Evolutionary conservation across 2,113 vertebrate species (phyloP).

Genomic region (Morone chrysops): DNA sequence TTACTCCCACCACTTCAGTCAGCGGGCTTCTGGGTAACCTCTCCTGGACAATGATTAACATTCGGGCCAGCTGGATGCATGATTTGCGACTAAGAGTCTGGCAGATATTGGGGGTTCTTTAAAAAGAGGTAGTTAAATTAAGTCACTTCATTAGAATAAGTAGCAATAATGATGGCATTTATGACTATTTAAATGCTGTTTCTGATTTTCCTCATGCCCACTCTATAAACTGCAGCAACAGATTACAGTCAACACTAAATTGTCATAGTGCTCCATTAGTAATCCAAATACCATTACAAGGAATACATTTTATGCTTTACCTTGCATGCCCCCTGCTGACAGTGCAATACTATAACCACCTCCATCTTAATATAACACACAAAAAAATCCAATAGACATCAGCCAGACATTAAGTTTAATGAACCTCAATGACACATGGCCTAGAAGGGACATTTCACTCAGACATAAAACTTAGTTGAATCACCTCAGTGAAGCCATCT

Average conservation of each 20-base stretch:
- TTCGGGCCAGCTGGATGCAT: background rate
- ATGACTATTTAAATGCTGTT: conserved; percentile 1
- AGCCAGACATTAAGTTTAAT: conserved; percentile 61
- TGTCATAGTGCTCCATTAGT: conserved; percentile 16
- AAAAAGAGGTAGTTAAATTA: conserved; percentile 9
- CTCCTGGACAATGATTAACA: conserved; percentile 44
- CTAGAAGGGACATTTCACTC: background rate
- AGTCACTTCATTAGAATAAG: conserved; percentile 25
- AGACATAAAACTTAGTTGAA: conserved; percentile 6
- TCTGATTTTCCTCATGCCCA: conserved; percentile 22
- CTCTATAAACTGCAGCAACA: conserved; percentile 34
- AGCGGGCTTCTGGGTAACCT: conserved; percentile 24
- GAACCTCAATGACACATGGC: conserved; percentile 36
- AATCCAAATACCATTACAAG: conserved; percentile 46
- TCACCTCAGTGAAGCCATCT: background rate
- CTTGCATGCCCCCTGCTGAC: conserved; percentile 58
- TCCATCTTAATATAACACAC: background rate
- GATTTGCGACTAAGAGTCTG: background rate
- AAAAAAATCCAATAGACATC: conserved; percentile 4
- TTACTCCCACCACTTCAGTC: conserved; percentile 39
- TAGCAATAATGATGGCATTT: background rate
- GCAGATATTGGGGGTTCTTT: background rate
- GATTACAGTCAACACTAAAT: conserved; percentile 40
- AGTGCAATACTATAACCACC: conserved; percentile 24
- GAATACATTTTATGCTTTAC: conserved; percentile 19